These are phyloP conservation scores for Catocala nupta DNA, from an alignment of 2,888 invertebrate species.

Conservation along the genomic window DNA sequence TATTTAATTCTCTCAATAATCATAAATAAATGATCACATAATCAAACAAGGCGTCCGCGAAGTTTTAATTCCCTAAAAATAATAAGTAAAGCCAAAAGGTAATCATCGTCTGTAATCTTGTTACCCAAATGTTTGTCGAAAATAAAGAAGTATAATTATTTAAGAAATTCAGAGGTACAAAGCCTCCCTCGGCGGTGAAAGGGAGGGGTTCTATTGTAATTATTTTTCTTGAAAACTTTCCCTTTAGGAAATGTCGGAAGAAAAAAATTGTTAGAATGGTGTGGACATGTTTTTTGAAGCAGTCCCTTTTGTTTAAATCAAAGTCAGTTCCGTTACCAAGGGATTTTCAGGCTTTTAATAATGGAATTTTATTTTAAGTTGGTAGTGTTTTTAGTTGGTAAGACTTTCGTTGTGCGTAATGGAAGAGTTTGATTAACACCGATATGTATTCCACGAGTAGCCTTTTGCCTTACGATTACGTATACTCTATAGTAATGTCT, in stretches of 20 bases:
- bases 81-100: slow-evolving; percentile 67
- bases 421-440: too few relatives aligned
- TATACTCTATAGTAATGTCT: too few relatives aligned
- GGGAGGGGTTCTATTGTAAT: slow-evolving; percentile 75
- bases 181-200: slow-evolving; percentile 61
- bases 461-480: too few relatives aligned
- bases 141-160: slow-evolving; percentile 79
- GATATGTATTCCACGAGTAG: too few relatives aligned
- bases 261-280: slow-evolving; percentile 52
- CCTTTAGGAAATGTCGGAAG: slow-evolving; percentile 64
- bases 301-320: neutral
- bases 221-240: slow-evolving; percentile 82
- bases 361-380: too few relatives aligned
- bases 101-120: slow-evolving; percentile 76
- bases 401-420: too few relatives aligned
- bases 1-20: neutral
- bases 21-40: neutral
- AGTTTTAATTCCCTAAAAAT: slow-evolving; percentile 35
- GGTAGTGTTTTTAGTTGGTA: too few relatives aligned
- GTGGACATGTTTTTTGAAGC: slow-evolving; percentile 45
- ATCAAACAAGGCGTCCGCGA: neutral
- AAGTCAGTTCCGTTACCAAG: neutral
- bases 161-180: slow-evolving; percentile 71
- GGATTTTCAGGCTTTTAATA: too few relatives aligned
- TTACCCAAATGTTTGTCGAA: slow-evolving; percentile 77